phyloP scores from a whole-genome alignment of 2,888 invertebrate species.

The Drosophila demipolita region DNA sequence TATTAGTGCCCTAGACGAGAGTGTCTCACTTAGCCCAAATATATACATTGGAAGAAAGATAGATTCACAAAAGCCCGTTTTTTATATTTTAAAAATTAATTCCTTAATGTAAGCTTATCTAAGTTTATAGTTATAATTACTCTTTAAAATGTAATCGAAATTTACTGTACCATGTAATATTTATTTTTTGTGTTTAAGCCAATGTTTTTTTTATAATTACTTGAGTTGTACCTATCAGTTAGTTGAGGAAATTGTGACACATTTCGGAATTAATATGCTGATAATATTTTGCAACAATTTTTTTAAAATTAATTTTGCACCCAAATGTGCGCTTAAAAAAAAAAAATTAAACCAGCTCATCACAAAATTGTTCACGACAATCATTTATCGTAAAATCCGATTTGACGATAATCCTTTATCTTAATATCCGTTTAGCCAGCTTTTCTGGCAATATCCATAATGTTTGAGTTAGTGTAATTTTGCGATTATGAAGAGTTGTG shows the following conservation, averaged over 20 bases:
- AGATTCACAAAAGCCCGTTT: background rate
- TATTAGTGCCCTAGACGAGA: background rate
- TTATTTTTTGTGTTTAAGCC: background rate
- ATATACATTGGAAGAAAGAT: background rate
- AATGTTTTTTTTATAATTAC: background rate
- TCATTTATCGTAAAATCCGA: too few relatives aligned
- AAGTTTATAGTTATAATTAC: background rate
- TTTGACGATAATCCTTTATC: too few relatives aligned
- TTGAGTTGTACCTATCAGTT: slow-evolving; percentile 19
- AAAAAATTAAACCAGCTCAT: too few relatives aligned
- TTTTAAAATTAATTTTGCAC: too few relatives aligned
- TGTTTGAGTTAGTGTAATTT: too few relatives aligned
- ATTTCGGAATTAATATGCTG: background rate
- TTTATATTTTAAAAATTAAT: background rate
- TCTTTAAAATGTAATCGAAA: background rate
- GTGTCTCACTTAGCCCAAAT: background rate
- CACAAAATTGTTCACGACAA: too few relatives aligned
- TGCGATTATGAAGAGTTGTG: too few relatives aligned
- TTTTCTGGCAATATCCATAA: too few relatives aligned
- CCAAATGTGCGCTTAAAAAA: too few relatives aligned
- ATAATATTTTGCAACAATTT: slow-evolving; percentile 9
- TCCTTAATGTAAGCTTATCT: background rate
- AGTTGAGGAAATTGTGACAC: slow-evolving; percentile 21
- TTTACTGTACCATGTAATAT: background rate
- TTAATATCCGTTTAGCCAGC: too few relatives aligned